These are phyloP conservation scores for Cotesia congregata DNA, from an alignment of 2,888 invertebrate genomes.

Conservation along the genomic window DNA sequence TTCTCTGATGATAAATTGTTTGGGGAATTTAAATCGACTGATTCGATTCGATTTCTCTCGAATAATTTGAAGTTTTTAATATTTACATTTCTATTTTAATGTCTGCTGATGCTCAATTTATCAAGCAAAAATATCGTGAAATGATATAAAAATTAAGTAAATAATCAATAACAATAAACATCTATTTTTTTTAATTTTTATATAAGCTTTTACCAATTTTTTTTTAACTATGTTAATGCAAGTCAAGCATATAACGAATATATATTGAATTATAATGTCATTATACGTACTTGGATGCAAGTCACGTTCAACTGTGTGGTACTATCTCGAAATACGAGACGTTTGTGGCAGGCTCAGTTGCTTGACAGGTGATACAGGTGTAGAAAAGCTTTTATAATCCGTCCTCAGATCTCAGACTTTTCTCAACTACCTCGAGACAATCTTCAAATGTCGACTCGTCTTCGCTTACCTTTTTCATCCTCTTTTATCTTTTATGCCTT, in stretches of 20 bases:
- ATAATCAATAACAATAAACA: no score
- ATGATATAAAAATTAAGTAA: no score
- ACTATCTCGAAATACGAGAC: slow-evolving; percentile 37
- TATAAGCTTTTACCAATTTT: background rate
- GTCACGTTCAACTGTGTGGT: slow-evolving; percentile 45
- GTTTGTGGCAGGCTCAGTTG: slow-evolving; percentile 5
- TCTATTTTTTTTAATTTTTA: no score
- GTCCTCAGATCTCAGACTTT: slow-evolving; percentile 24
- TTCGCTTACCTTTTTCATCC: slow-evolving; percentile 5
- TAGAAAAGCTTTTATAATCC: slow-evolving; percentile 32
- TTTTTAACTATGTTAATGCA: background rate
- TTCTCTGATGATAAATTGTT: no score
- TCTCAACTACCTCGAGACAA: slow-evolving; percentile 24
- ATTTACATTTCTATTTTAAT: no score
- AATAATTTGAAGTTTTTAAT: no score
- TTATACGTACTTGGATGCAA: slow-evolving; percentile 42
- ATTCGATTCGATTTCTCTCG: no score
- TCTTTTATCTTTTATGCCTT: slow-evolving; percentile 6
- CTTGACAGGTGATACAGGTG: slow-evolving; percentile 23
- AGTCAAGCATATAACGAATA: background rate
- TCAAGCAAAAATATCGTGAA: no score
- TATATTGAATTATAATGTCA: slow-evolving; percentile 1
- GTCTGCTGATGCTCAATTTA: no score
- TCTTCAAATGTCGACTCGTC: slow-evolving; percentile 30
- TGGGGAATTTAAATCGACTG: no score